Base-by-base conservation (phyloP, 2,888 invertebrate species). In the Teleiodes luculella region DNA sequence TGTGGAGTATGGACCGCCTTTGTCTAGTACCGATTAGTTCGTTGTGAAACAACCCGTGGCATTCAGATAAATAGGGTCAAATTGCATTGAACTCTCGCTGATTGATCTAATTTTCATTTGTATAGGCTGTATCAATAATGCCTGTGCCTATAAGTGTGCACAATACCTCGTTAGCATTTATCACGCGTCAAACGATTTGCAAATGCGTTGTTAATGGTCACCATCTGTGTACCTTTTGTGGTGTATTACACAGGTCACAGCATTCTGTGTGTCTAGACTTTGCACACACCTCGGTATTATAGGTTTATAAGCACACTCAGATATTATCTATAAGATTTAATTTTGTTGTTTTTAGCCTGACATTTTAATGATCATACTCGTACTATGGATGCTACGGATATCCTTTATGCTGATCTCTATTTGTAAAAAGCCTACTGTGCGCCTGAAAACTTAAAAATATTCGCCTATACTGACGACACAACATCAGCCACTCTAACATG, bases 111-210 rank as follows among this genome's bases (percentile, higher is more conserved):
- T 43, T 43, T n/a, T 13, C 28, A 13, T 43, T 43, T 43, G 28
- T 43, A 28, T 43, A 28, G 28, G 13, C 43, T 43, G 28, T 24
- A 20, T 43, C 43, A 43, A 43, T 28, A 43, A 18, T 41, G 18
- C 24, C 24, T 24, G n/a, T 24, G 24, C 24, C 24, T 24, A 24
- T 24, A 24, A 24, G 24, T 18, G 14, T 18, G 11, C 18, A 43
- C 43, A 43, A 43, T 43, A 43, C 43, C n/a, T 43, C 28, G 43
- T 43, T 43, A 43, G 14, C 20, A 43, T 43, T 43, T 43, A 43
- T 43, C 43, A n/a, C 24, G 24, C 24, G 43, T 43, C 43, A 28
- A 14, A n/a, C 43, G 43, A 43, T 43, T 24, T 28, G 20, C 43
- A 43, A 43, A 43, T 13, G 8, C 8, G 39, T 43, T 43, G 43